Evolutionary conservation across 2,113 vertebrate species (phyloP), one percentile per base, ranked within the genome.

Genomic region (Sus scrofa): DNA sequence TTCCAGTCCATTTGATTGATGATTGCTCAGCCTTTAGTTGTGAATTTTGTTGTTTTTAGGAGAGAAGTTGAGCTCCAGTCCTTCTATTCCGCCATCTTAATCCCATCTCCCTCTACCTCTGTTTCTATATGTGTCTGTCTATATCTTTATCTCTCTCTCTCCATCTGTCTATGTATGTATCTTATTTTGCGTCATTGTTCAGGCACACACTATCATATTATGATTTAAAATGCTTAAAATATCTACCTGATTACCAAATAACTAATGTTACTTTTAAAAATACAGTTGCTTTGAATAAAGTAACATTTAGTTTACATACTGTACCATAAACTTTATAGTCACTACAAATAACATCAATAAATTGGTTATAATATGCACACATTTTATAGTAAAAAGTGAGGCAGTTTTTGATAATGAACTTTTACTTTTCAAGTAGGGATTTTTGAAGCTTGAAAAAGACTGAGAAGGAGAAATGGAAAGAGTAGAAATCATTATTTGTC

Each of bases 221-320:
- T 37, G 7, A 52, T 96, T 3, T 74, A 81, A 96, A 90, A 74
- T 90, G 32, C 58, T 94, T 90, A 50, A 63, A 85, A 90, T 22
- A 81, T 39, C 65, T 90, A 86, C 30, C 63, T 39, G 20, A 60
- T 91, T 37, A 71, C 32, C 50, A 78, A 34, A 63, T 89, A 83
- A 34, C 56, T 71, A 78, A 70, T 77, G 56, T 52, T 50, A 39
- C 88, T 82, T 10, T 77, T 50, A 54, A 79, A 78, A 67, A 75
- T 74, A 83, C 19, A 86, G 34, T 71, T 85, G 27, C 13, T 44
- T 89, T 78, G 54, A 73, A 30, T 32, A 2, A 18, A 63, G 12
- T 54, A 86, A 86, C 60, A 60, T 81, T 81, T 22, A 56, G 54
- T 74, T 81, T 87, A 20, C 6, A 15, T 63, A 14, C 63, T 39